Evolutionary conservation across 1,140 invertebrate genomes (phyloP).

Genomic region (honey bee (Apis mellifera)): DNA sequence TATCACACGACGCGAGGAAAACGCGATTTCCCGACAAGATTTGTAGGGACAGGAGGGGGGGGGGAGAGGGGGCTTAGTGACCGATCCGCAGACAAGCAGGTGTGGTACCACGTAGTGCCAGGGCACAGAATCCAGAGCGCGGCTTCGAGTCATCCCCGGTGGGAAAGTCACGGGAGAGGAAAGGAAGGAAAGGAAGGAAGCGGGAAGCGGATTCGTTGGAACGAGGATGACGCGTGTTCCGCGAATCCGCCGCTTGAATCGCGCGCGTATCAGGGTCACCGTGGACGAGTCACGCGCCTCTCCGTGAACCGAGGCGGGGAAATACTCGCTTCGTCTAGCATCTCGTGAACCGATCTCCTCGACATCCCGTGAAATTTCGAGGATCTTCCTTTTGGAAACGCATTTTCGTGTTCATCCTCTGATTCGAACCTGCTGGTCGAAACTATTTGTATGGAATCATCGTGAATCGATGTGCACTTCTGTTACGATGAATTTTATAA

Average conservation of each 20-base stretch:
- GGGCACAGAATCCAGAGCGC: constrained; percentile 54
- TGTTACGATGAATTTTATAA: no score
- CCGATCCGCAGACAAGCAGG: constrained; percentile 32
- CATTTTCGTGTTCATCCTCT: no score
- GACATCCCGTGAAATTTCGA: no score
- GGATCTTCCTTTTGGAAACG: no score
- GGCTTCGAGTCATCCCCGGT: constrained; percentile 32
- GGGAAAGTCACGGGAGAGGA: constrained; percentile 32
- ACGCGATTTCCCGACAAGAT: constrained; percentile 16
- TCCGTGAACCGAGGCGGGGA: not conserved
- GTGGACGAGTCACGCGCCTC: constrained; percentile 42
- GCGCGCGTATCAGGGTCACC: constrained; percentile 61
- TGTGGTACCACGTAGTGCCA: constrained; percentile 54
- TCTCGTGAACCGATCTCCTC: not conserved
- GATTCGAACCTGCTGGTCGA: no score
- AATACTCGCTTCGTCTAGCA: not conserved
- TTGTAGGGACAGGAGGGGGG: no score
- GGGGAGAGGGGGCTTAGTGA: constrained; percentile 15
- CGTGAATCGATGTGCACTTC: no score
- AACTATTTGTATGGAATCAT: no score
- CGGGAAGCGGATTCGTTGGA: constrained; percentile 22
- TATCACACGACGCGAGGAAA: constrained; percentile 19
- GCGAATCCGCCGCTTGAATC: constrained; percentile 41
- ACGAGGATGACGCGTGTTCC: constrained; percentile 58
- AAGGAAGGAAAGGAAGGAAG: constrained; percentile 23